Evolutionary conservation across 2,888 invertebrate species (phyloP).

Genomic region (Proisotoma minuta): DNA sequence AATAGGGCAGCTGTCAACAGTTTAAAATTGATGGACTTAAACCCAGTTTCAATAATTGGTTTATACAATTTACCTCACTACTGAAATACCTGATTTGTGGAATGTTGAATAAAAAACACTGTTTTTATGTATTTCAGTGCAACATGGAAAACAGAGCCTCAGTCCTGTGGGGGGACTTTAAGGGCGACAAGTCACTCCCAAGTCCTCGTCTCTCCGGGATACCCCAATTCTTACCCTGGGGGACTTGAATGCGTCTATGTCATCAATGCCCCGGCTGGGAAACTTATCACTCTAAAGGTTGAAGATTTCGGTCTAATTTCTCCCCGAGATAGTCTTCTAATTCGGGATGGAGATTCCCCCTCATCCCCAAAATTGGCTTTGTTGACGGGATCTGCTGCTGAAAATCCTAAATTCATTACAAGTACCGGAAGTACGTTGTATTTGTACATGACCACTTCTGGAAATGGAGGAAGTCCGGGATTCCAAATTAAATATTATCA

Average conservation of each 20-base stretch:
- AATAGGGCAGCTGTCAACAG: too few species aligned
- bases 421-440: slow-evolving; percentile 85
- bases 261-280: slow-evolving; percentile 81
- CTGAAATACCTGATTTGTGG: too few species aligned
- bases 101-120: too few species aligned
- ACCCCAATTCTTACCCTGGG: slow-evolving; percentile 87
- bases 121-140: slow-evolving; percentile 57
- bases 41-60: too few species aligned
- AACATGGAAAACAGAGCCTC: slow-evolving; percentile 91
- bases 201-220: slow-evolving; percentile 82
- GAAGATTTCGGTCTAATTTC: slow-evolving; percentile 78
- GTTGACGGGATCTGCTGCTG: slow-evolving; percentile 71
- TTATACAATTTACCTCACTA: too few species aligned
- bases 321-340: slow-evolving; percentile 77
- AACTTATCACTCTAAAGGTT: slow-evolving; percentile 86
- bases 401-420: slow-evolving; percentile 75
- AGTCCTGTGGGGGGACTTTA: slow-evolving; percentile 82
- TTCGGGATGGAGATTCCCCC: slow-evolving; percentile 86
- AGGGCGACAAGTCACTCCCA: slow-evolving; percentile 84
- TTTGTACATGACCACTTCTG: slow-evolving; percentile 84
- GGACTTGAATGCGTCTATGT: slow-evolving; percentile 94
- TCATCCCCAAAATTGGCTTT: slow-evolving; percentile 77
- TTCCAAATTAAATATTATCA: slow-evolving; percentile 81
- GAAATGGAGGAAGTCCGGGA: slow-evolving; percentile 83
- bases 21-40: too few species aligned